Percentiles rank a stretch among this genome's conserved stretches.
phyloP scores from a whole-genome alignment of 2,113 vertebrate genomes.

The Eptatretus burgeri region DNA sequence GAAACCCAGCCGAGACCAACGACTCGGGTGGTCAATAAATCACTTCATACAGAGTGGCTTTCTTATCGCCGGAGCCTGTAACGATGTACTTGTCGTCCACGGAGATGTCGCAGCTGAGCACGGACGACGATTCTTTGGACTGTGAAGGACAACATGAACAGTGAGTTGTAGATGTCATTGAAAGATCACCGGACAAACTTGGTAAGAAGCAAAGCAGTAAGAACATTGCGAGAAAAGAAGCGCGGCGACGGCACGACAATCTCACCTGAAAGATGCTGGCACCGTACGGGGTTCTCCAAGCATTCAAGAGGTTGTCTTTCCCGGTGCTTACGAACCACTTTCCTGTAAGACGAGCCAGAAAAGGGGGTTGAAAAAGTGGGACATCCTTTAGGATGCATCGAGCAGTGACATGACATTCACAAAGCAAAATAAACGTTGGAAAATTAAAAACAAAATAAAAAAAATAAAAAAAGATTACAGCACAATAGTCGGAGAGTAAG shows the following conservation, averaged over 20 bases:
- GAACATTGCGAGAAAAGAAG: too few relatives aligned
- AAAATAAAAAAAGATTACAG: too few relatives aligned
- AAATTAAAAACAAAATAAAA: too few relatives aligned
- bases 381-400: too few relatives aligned
- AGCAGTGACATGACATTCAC: too few relatives aligned
- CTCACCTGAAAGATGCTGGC: constrained; percentile 60
- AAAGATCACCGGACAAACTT: too few relatives aligned
- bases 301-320: constrained; percentile 50
- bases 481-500: too few relatives aligned
- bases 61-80: constrained; percentile 41
- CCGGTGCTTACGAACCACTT: constrained; percentile 64
- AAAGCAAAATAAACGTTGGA: too few relatives aligned
- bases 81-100: constrained; percentile 37
- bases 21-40: constrained; percentile 22
- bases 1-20: too few relatives aligned
- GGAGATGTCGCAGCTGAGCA: constrained; percentile 50
- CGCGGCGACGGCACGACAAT: too few relatives aligned
- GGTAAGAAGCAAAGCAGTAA: too few relatives aligned
- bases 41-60: constrained; percentile 49
- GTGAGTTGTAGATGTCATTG: background rate
- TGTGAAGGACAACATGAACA: constrained; percentile 11
- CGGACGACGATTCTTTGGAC: constrained; percentile 35
- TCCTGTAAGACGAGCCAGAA: constrained; percentile 16
- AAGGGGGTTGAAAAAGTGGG: too few relatives aligned
- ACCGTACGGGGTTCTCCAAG: constrained; percentile 46